Base-by-base conservation (phyloP, 1,140 invertebrate species). In the Metaphire vulgaris region DNA sequence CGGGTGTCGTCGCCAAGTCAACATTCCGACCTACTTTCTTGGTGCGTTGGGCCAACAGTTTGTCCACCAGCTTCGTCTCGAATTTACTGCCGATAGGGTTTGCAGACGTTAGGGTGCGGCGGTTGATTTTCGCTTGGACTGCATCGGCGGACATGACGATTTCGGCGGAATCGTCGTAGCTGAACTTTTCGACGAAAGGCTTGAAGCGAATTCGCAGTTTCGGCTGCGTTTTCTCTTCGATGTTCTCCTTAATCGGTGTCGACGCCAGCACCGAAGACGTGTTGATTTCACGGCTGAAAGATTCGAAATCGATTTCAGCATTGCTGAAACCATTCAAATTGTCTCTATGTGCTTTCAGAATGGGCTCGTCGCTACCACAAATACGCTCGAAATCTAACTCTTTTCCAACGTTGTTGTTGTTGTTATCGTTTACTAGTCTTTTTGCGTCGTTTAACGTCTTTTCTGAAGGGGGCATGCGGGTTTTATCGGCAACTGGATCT, bases 121-220 rank as follows among this genome's bases (percentile, higher is more conserved):
- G 41, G 21, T 56, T 56, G 41, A 56, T 56, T 6, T 56, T 56
- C 6, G 41, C 41, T 21, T 12, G 41, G 6, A 21, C 41, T 12
- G 6, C 33, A 31, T 21, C 69, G 30, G 30, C n/a, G 1, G 26
- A 0, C n/a, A 71, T 6, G 33, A 71, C 33, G 30, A 29, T 21
- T 16, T 28, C 33, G n/a, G 29, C 69, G 33, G 29, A 26, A 31
- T 71, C 69, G 33, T 33, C 69, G 30, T 32, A 71, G 33, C 69
- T 71, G 28, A 32, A 71, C 28, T 71, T 21, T 31, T 71, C 69
- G 30, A 71, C 69, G 69, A 28, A 71, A 1, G 69, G 33, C 33
- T 71, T 71, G 69, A 71, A 71, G 30, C 69, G 21, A n/a, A 71
- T 14, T 29, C 33, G 30, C 6, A 71, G 69, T 6, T 71, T 71